phyloP scores from a whole-genome alignment of 2,797 vertebrate species.

The Coregonus ussuriensis region DNA sequence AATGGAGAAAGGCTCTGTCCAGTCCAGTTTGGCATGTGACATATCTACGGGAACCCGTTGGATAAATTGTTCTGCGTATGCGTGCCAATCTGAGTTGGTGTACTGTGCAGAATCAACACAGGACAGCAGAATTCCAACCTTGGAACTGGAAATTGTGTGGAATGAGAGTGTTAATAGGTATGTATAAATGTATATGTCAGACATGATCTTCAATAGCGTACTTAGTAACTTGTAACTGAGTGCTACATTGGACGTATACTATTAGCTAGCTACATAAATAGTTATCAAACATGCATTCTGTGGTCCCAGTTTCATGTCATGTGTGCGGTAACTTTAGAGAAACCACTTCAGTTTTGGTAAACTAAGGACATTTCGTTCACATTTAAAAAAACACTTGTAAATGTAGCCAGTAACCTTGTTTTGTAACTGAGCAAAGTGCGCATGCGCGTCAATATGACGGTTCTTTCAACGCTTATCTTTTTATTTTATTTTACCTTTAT shows the following conservation, averaged over 20 bases:
- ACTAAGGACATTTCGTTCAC: background rate
- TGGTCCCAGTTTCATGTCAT: too few relatives aligned
- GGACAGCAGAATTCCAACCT: background rate
- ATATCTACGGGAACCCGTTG: background rate
- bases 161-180: conserved; percentile 79
- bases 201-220: background rate
- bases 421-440: conserved; percentile 51
- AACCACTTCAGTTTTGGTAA: background rate
- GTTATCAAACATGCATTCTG: background rate
- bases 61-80: background rate
- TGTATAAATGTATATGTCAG: conserved; percentile 30
- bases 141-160: background rate
- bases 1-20: conserved; percentile 8
- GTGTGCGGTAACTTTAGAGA: background rate
- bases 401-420: conserved; percentile 23
- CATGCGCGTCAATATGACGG: conserved; percentile 45
- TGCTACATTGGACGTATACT: background rate
- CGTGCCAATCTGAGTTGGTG: too few relatives aligned
- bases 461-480: too few relatives aligned
- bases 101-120: background rate
- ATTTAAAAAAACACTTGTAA: background rate
- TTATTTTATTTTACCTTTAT: too few relatives aligned
- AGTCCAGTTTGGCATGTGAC: conserved; percentile 10
- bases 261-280: background rate
- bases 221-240: background rate